phyloP scores from a whole-genome alignment of 64 coral and sea anemone species.

The Dendrophyllia cribrosa region DNA sequence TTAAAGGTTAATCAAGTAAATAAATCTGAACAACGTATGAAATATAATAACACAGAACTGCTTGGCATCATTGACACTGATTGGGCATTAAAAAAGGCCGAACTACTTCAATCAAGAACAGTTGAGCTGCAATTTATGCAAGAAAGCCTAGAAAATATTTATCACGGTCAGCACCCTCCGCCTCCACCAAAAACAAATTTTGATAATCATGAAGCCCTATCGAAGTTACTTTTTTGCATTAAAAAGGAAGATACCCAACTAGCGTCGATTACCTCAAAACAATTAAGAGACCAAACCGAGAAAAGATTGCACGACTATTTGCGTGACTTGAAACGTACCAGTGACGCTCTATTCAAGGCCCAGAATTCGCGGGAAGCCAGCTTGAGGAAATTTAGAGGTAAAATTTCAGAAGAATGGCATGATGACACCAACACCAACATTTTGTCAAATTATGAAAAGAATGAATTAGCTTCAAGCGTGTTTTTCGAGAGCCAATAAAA shows the following conservation, averaged over 20 bases:
- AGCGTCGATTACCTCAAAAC: neutral
- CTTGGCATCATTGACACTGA: neutral
- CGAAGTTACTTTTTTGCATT: neutral
- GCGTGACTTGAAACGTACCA: constrained; percentile 6
- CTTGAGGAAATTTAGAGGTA: neutral
- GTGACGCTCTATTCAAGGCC: constrained; percentile 15
- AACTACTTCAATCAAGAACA: neutral
- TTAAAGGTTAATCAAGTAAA: neutral
- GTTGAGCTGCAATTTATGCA: neutral
- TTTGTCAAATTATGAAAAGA: too few species aligned
- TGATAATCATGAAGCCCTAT: neutral
- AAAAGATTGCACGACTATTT: neutral
- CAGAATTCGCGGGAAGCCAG: neutral
- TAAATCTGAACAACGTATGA: neutral
- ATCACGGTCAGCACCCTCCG: neutral
- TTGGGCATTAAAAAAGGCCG: neutral
- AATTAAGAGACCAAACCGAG: neutral
- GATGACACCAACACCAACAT: too few species aligned
- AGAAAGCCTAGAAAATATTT: neutral
- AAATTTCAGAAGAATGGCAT: too few species aligned
- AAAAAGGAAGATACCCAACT: neutral
- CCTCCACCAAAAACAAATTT: neutral
- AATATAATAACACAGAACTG: neutral
- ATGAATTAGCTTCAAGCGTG: too few species aligned
- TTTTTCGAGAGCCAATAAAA: too few species aligned